phyloP scores from a whole-genome alignment of 2,797 vertebrate species.

The Paratrypauchen microcephalus region DNA sequence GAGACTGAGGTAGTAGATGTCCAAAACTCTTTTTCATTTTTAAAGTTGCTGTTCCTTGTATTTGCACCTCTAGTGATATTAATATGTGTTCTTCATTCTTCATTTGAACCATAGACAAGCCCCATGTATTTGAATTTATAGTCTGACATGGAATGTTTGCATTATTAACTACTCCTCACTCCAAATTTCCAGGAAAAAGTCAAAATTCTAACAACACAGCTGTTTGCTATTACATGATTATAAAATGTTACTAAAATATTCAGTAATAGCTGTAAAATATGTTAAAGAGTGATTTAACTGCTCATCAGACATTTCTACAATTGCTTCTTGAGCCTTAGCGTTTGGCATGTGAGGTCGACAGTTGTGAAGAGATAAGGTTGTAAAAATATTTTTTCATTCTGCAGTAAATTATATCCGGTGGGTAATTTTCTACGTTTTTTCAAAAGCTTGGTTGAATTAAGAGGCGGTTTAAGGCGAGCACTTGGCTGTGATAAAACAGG shows the following conservation, averaged over 20 bases:
- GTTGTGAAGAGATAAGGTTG: neutral
- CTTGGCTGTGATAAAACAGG: conserved; percentile 48
- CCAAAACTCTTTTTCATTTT: too few species aligned
- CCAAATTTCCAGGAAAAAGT: too few species aligned
- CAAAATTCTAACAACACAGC: too few species aligned
- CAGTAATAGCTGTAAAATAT: neutral
- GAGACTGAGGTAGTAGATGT: too few species aligned
- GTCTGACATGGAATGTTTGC: neutral
- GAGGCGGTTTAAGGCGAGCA: conserved; percentile 23
- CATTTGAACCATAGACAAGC: too few species aligned
- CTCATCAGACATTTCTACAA: neutral
- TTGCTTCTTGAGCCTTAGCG: neutral
- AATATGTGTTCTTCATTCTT: too few species aligned
- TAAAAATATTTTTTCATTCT: neutral
- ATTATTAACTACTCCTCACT: neutral
- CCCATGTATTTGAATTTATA: neutral
- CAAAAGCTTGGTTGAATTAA: conserved; percentile 1
- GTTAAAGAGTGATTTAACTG: neutral
- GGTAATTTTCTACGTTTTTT: conserved; percentile 11
- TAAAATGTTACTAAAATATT: neutral
- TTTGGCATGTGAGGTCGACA: neutral
- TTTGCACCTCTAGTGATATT: too few species aligned
- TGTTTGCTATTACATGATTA: neutral
- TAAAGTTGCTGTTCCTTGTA: too few species aligned
- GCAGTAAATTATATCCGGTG: neutral